A percentile compares a stretch with the other conserved stretches of the same genome.
These are phyloP conservation scores for Trachymyrmex septentrionalis DNA, from an alignment of 1,140 invertebrate species.

Conservation along the genomic window DNA sequence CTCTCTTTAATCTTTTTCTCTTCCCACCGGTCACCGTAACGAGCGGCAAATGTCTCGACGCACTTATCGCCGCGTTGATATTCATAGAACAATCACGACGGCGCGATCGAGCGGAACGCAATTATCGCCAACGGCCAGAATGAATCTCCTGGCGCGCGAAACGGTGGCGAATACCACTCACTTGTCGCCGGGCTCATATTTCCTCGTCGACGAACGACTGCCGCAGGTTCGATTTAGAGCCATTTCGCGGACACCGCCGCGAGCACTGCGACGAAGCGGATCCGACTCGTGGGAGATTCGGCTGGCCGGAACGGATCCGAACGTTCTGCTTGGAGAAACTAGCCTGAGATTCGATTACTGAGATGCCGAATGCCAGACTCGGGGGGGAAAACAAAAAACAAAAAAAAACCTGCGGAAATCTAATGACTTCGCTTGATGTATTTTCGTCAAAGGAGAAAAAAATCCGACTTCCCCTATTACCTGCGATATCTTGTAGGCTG, in stretches of 20 bases:
- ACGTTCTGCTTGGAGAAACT: neutral
- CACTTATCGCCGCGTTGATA: constrained; percentile 58
- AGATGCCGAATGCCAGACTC: neutral
- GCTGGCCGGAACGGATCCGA: neutral
- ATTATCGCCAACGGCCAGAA: constrained; percentile 49
- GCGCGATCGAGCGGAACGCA: constrained; percentile 50
- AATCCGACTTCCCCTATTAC: neutral
- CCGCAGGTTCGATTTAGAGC: constrained; percentile 18
- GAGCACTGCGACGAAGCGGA: neutral
- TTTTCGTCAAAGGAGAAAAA: neutral
- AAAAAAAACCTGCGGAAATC: neutral
- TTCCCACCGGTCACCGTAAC: neutral
- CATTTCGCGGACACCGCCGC: neutral
- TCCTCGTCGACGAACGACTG: constrained; percentile 14
- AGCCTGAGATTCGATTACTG: neutral
- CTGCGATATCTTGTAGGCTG: neutral
- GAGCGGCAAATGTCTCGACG: constrained; percentile 43
- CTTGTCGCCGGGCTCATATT: constrained; percentile 26
- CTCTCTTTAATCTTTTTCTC: neutral
- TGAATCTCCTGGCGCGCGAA: constrained; percentile 45
- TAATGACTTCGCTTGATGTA: neutral
- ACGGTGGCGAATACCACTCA: constrained; percentile 29
- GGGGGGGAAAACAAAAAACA: too few species aligned
- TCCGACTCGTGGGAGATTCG: neutral
- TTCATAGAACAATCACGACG: constrained; percentile 59